These are phyloP conservation scores for Threskiornis aethiopicus DNA, from an alignment of 2,797 vertebrate species.

Conservation along the genomic window DNA sequence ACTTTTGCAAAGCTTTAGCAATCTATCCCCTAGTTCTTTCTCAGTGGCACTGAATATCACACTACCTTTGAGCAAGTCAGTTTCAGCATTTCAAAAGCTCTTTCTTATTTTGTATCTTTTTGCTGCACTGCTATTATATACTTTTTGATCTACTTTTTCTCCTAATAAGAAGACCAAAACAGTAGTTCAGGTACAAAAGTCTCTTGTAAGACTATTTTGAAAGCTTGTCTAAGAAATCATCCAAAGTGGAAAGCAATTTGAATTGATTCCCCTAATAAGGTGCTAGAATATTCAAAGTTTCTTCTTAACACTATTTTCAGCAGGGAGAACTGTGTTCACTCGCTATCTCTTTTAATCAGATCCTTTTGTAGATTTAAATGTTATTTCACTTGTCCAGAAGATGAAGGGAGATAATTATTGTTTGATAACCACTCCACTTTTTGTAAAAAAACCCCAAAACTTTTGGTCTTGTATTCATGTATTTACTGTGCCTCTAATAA, in stretches of 20 bases:
- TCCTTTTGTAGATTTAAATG: background rate
- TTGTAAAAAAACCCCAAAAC: accelerated
- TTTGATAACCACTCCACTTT: background rate
- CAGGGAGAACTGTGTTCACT: background rate
- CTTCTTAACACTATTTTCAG: background rate
- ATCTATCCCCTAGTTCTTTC: background rate
- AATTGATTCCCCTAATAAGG: background rate
- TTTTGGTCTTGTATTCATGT: background rate
- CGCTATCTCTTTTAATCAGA: background rate
- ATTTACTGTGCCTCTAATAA: background rate
- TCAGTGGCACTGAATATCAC: background rate
- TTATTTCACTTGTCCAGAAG: background rate
- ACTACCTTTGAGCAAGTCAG: background rate
- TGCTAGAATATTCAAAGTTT: background rate
- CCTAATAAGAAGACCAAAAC: background rate
- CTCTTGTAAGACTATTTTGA: background rate
- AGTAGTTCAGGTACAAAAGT: background rate
- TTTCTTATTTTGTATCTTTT: background rate
- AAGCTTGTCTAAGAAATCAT: background rate
- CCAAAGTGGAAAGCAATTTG: background rate
- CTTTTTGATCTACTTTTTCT: background rate
- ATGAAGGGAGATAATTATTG: background rate
- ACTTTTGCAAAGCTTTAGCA: background rate
- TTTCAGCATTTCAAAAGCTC: background rate
- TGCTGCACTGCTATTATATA: background rate